phyloP scores from a whole-genome alignment of 2,113 vertebrate species.

The Cynocephalus volans region DNA sequence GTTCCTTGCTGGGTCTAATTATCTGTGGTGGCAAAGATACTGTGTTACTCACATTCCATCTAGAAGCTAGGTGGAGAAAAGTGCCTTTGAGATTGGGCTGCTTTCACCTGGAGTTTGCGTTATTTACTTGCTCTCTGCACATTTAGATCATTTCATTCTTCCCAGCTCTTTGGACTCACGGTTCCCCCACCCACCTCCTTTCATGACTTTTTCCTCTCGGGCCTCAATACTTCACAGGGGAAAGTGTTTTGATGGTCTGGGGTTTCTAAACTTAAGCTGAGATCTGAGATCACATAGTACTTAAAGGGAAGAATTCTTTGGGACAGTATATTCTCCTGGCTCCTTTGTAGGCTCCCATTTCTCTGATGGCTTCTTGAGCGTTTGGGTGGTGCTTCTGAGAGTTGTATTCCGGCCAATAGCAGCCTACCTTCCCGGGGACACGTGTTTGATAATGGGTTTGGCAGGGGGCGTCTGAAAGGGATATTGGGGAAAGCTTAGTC shows the following conservation, averaged over 20 bases:
- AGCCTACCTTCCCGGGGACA: too few species aligned
- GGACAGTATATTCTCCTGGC: not conserved
- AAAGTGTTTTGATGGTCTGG: not conserved
- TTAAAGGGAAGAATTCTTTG: not conserved
- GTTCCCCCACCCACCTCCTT: not conserved
- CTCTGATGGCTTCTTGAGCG: not conserved
- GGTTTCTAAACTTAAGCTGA: not conserved
- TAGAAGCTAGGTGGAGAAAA: not conserved
- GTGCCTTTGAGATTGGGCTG: not conserved
- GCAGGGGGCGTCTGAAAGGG: rapidly evolving
- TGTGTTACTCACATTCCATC: not conserved
- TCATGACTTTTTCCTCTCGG: not conserved
- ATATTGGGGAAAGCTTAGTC: rapidly evolving
- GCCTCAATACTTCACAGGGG: not conserved
- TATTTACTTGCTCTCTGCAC: not conserved
- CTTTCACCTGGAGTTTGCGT: not conserved
- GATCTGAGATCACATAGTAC: not conserved
- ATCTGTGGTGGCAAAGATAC: not conserved
- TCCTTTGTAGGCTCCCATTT: not conserved
- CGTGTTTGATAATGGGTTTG: not conserved
- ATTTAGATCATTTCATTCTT: not conserved
- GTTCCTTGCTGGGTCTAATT: not conserved
- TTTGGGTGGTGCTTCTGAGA: not conserved
- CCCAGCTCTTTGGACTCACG: not conserved
- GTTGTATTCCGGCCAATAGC: not conserved